Base-by-base conservation (phyloP, 2,113 vertebrate species). In the Malurus melanocephalus region DNA sequence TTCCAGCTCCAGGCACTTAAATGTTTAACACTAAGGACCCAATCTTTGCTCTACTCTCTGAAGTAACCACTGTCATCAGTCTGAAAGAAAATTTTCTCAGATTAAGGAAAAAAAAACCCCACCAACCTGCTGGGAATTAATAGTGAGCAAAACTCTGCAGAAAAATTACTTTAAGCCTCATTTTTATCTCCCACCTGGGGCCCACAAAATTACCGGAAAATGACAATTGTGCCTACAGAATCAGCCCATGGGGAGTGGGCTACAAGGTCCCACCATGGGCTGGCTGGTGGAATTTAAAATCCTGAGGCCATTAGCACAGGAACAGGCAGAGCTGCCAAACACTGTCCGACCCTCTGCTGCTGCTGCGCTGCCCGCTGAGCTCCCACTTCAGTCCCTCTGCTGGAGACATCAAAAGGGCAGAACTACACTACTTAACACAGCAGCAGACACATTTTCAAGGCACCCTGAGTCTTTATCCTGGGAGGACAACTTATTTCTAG, bases 401-500 rank as follows among this genome's bases (percentile, higher is more conserved):
- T 38, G 84, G 13, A 76, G 38, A 45, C 83, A 79, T 81, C 56
- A 88, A 92, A 93, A 86, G 43, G 42, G 56, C 35, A 55, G 18
- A 59, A 76, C 60, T 17, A 55, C 22, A 13, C 78, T 59, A 67
- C 95, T 95, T 94, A 96, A 85, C 89, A 76, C 59, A 96, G 94
- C 87, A 66, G 92, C 91, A 88, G 80, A 67, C 43, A 60, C 64
- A 78, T 92, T 88, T 82, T 57, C 81, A 76, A 93, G 53, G 64
- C 62, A 62, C 32, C 35, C 20, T 32, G 53, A n/a, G 64, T 90
- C 46, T 88, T 82, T 52, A 65, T 40, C 33, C 57, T 42, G 15
- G 40, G n/a, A 64, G 30, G 24, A 69, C 42, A 89, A 66, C 26
- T 68, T 43, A 30, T 75, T 89, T 65, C 43, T 49, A 51, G 45